A percentile compares a stretch with the other conserved stretches of the same genome.
Conservation (phyloP, 2,888 invertebrate species). For the Ophraella communa region DNA sequence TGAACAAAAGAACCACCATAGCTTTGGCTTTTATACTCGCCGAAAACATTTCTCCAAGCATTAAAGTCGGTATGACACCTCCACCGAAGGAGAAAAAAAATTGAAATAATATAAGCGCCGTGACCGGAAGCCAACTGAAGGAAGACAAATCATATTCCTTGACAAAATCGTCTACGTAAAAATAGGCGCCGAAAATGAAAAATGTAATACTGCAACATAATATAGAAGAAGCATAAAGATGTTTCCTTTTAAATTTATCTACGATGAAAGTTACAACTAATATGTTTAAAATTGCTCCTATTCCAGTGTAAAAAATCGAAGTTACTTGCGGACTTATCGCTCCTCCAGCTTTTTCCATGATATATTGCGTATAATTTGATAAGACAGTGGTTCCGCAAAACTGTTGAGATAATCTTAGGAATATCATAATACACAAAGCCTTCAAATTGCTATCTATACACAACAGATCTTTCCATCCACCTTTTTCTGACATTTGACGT, state of each 20-base stretch:
- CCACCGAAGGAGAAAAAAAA: slow-evolving; percentile 44
- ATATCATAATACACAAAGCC: slow-evolving; percentile 46
- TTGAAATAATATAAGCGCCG: slow-evolving; percentile 48
- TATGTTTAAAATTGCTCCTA: slow-evolving; percentile 32
- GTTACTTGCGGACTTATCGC: slow-evolving; percentile 47
- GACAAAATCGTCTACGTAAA: slow-evolving; percentile 41
- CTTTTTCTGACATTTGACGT: slow-evolving; percentile 51
- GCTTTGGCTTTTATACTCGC: slow-evolving; percentile 52
- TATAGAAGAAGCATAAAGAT: slow-evolving; percentile 42
- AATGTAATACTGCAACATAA: slow-evolving; percentile 37
- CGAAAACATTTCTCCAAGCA: slow-evolving; percentile 50
- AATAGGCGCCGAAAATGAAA: slow-evolving; percentile 37
- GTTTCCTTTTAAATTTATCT: slow-evolving; percentile 43
- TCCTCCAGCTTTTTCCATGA: slow-evolving; percentile 53
- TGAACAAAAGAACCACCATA: slow-evolving; percentile 44
- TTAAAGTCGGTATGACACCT: slow-evolving; percentile 48
- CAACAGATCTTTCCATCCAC: slow-evolving; percentile 49
- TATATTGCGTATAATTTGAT: slow-evolving; percentile 47
- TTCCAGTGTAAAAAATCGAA: slow-evolving; percentile 42
- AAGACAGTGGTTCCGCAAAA: slow-evolving; percentile 48
- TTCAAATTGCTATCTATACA: slow-evolving; percentile 46
- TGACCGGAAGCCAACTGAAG: slow-evolving; percentile 50
- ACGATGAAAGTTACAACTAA: slow-evolving; percentile 41
- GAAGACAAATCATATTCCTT: slow-evolving; percentile 37
- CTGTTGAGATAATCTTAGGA: slow-evolving; percentile 49